A percentile compares a stretch with the other conserved stretches of the same genome.
These are phyloP conservation scores for Python bivittatus DNA, from an alignment of 2,113 vertebrate species.

Conservation along the genomic window DNA sequence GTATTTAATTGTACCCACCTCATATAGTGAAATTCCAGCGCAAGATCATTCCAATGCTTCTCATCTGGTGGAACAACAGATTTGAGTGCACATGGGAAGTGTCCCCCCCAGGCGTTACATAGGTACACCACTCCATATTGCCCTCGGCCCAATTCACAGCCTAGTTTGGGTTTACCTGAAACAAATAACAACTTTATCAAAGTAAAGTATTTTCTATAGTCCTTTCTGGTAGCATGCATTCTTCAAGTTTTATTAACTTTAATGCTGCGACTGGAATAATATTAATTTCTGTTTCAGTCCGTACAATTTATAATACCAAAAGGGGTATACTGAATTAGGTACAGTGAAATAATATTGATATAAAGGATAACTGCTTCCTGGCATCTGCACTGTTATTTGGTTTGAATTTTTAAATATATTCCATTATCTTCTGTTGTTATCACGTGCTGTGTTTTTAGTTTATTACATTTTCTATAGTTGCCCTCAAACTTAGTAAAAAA, in stretches of 20 bases:
- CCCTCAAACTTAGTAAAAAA: neutral
- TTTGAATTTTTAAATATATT: neutral
- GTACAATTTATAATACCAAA: neutral
- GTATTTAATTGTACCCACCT: constrained; percentile 68
- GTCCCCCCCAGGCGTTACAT: constrained; percentile 94
- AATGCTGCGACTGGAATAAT: neutral
- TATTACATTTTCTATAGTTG: neutral
- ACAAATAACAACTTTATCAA: constrained; percentile 28
- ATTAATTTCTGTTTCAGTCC: neutral
- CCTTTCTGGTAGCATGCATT: neutral
- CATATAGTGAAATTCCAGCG: constrained; percentile 98
- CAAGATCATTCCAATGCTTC: constrained; percentile 99
- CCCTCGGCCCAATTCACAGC: constrained; percentile 91
- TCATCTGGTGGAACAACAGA: constrained; percentile 98
- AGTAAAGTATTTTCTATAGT: neutral
- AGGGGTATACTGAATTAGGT: neutral
- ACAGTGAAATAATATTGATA: neutral
- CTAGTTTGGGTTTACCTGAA: constrained; percentile 92
- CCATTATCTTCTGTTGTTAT: neutral
- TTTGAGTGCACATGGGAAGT: constrained; percentile 93
- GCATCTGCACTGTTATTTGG: neutral
- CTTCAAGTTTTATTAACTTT: neutral
- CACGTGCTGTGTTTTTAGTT: neutral
- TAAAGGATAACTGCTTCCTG: neutral
- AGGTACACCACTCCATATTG: constrained; percentile 97